Base-by-base conservation (phyloP, 2,113 vertebrate genomes). In the Melierax canorus region DNA sequence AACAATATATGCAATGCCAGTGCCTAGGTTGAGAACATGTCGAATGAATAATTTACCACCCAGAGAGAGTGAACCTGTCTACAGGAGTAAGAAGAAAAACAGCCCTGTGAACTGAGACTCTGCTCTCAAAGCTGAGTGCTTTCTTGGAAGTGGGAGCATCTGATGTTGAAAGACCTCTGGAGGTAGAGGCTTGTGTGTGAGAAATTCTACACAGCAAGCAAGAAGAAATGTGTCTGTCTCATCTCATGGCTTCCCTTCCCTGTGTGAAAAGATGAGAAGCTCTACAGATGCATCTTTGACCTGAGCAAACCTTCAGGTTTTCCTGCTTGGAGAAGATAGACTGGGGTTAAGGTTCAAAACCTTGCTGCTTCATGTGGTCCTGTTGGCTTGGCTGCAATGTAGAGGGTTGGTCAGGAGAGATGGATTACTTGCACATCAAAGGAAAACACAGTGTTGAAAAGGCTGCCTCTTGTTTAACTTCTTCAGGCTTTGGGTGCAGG, bases 41-140 rank as follows among this genome's bases (percentile, higher is more conserved):
- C 72, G 59, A 77, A 93, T 97, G 80, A 97, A 97, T 97, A 97
- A 98, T 96, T 97, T 94, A 97, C 80, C 84, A 55, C 15, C 43
- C 71, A 55, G 81, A 74, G 69, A 71, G 72, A 84, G 63, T 64
- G 77, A 96, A 63, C 74, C 48, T 67, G 75, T 86, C 91, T 83
- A 4, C 69, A 90, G 53, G 67, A 91, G 66, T 46, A 67, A 32
- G 20, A 62, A 76, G 56, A 80, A 95, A 95, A 86, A 34, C 58
- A 85, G 39, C 29, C 41, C 72, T 95, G 72, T 36, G 82, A 94
- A 77, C 89, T 6, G 13, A 67, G 67, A 23, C n/a, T 72, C 36
- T 76, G 67, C 21, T 92, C 86, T 81, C 60, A 55, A 41, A 89
- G 87, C 60, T 4, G 2, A 71, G 55, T 38, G 68, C 84, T 64